Base-by-base conservation (phyloP, 2,113 vertebrate species). In the Excalfactoria chinensis region DNA sequence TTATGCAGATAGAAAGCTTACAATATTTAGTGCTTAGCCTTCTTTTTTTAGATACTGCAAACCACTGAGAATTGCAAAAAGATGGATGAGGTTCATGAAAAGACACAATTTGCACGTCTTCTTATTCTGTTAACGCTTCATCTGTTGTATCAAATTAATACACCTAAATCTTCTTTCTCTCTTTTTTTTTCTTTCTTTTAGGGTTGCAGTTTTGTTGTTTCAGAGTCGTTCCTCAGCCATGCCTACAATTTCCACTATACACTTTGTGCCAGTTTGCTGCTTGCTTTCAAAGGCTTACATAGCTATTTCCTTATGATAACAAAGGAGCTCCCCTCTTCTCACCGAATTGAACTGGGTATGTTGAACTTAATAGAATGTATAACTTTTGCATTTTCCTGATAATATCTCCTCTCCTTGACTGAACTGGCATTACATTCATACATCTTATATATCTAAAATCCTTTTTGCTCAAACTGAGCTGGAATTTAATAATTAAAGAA, bases 281-380 rank as follows among this genome's bases (percentile, higher is more conserved):
- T 98, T 69, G 98, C 99, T 94, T 99, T 99, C 97, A 98, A 98
- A 97, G 99, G 99, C 64, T 98, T 99, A 69, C 99, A 99, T 85
- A 98, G 97, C 93, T 99, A 99, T 94, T 99, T 99, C 96, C 97
- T 98, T 86, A 97, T 97, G 59, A 96, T 99, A 88, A 98, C 98
- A 76, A 98, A 99, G 97, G 98, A 99, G 95, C 97, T 99, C 68
- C 98, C 99, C 60, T 98, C 98, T 82, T 99, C 98, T 88, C 99
- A 98, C 88, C 98, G 98, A 83, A 98, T 99, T 97, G 99, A 99
- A 90, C 97, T 99, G 97, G 99, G 99, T 99, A 99, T 94, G 98
- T 97, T 84, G 67, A 88, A 91, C 95, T 71, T 78, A 86, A 87
- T 83, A 59, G 76, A 88, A 86, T 11, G 2, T 37, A 68, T 79